phyloP scores from a whole-genome alignment of 1,140 invertebrate genomes.

The Drosophila murphyi region DNA sequence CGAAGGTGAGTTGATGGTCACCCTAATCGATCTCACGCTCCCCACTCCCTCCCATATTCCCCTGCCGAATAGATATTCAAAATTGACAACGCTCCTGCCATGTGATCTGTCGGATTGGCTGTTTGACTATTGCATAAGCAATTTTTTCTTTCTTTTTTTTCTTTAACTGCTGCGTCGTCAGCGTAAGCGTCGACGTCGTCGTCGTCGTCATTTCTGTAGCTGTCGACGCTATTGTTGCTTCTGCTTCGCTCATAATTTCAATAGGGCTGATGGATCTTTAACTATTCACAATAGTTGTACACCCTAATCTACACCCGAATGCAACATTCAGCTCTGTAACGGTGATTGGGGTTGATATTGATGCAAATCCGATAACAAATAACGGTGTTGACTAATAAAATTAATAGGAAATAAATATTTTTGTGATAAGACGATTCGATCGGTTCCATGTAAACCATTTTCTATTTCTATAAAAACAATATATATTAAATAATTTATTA shows the following conservation, averaged over 20 bases:
- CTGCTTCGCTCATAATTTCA: constrained; percentile 25
- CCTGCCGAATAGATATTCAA: background rate
- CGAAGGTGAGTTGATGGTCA: constrained; percentile 65
- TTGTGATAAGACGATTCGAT: too few relatives aligned
- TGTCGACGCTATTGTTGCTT: constrained; percentile 21
- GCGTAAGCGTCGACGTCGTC: constrained; percentile 12
- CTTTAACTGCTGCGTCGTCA: constrained; percentile 31
- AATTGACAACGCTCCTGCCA: constrained; percentile 23
- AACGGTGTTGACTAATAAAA: too few relatives aligned
- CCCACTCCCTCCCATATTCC: background rate
- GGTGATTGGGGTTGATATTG: background rate
- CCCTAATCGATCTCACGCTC: background rate
- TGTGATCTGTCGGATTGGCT: constrained; percentile 47
- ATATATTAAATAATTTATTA: too few relatives aligned
- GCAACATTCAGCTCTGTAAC: background rate
- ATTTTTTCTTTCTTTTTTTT: constrained; percentile 75
- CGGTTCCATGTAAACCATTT: too few relatives aligned
- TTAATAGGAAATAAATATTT: too few relatives aligned
- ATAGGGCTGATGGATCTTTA: constrained; percentile 23
- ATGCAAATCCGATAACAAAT: background rate
- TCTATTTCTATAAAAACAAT: too few relatives aligned
- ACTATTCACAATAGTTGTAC: constrained; percentile 5
- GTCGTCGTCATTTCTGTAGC: constrained; percentile 26
- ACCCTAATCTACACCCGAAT: background rate
- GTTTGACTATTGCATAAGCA: constrained; percentile 67